Evolutionary conservation across 2,888 invertebrate genomes (phyloP).

Genomic region (Noctua fimbriata): DNA sequence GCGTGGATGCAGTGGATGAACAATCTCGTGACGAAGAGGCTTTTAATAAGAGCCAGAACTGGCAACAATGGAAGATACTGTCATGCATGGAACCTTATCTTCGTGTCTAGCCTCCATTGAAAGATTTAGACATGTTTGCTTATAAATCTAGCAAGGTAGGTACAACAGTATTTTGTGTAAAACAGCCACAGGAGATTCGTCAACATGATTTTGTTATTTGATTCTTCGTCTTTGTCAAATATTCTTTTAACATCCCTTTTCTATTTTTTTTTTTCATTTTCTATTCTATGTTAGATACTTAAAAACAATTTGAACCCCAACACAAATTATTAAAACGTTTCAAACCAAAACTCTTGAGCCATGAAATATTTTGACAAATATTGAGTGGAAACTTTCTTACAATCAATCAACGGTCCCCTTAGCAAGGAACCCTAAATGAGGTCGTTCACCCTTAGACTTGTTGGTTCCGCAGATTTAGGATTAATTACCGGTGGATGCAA

Average conservation of each 20-base stretch:
- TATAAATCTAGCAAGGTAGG: background rate
- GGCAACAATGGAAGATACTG: background rate
- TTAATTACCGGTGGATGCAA: constrained; percentile 84
- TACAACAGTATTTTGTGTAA: background rate
- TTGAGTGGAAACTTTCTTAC: constrained; percentile 79
- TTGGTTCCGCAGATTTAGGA: constrained; percentile 82
- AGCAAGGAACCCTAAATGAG: constrained; percentile 74
- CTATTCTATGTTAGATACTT: too few species aligned
- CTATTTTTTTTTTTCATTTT: background rate
- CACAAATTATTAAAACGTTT: constrained; percentile 46
- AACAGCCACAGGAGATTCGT: background rate
- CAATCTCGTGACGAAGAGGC: background rate
- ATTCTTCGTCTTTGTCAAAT: constrained; percentile 1
- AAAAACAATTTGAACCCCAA: constrained; percentile 18
- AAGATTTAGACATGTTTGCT: background rate
- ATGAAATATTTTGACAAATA: constrained; percentile 87
- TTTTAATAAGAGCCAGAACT: background rate
- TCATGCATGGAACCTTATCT: background rate
- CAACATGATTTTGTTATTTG: background rate
- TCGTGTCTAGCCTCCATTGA: background rate
- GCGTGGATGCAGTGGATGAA: background rate
- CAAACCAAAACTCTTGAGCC: constrained; percentile 71
- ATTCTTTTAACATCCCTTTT: background rate
- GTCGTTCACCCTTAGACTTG: constrained; percentile 79
- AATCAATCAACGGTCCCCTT: constrained; percentile 79